phyloP scores from a whole-genome alignment of 2,888 invertebrate genomes.

The Oconnorella tubifera region DNA sequence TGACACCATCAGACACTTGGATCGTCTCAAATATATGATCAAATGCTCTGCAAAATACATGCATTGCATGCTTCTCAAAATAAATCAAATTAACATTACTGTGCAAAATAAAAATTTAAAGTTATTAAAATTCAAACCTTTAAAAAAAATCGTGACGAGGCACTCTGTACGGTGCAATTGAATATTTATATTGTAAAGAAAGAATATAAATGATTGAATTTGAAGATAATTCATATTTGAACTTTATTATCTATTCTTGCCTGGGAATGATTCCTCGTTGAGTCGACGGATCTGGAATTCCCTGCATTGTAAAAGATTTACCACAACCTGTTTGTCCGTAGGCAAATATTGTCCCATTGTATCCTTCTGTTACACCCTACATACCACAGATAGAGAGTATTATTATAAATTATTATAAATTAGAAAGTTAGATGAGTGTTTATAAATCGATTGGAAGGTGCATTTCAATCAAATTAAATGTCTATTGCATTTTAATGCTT shows the following conservation, averaged over 20 bases:
- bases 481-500: not conserved
- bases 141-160: no score
- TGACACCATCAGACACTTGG: conserved; percentile 62
- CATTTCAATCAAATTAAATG: no score
- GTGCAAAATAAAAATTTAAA: no score
- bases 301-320: conserved; percentile 87
- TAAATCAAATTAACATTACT: no score
- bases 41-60: conserved; percentile 66
- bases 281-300: conserved; percentile 59
- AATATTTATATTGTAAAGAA: no score
- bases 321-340: conserved; percentile 91
- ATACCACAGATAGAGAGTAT: not conserved
- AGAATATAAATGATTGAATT: no score
- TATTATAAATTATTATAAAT: not conserved
- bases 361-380: conserved; percentile 80
- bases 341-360: conserved; percentile 88
- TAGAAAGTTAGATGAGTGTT: not conserved
- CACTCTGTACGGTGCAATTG: no score
- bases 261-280: conserved; percentile 66
- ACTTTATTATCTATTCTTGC: no score
- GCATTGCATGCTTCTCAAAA: no score
- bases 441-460: not conserved
- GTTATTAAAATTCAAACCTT: no score
- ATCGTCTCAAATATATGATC: conserved; percentile 78
- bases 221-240: no score